Percentiles rank a stretch among this genome's conserved stretches.
Conservation (phyloP, 2,888 invertebrate species). For the Synergus umbraculus region DNA sequence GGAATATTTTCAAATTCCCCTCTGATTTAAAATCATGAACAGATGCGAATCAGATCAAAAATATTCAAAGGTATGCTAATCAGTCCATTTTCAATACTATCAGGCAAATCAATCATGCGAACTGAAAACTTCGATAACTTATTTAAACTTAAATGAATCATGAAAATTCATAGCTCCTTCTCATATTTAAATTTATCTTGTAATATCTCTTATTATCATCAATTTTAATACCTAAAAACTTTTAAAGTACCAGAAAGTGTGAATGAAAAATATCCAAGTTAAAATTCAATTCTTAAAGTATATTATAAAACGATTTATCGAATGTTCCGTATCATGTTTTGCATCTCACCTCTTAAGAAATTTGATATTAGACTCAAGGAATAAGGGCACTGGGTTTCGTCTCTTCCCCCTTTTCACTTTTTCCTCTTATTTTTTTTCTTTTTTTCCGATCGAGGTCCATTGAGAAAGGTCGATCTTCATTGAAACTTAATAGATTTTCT, state of each 20-base stretch:
- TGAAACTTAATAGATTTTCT: constrained; percentile 34
- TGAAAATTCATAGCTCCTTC: not conserved
- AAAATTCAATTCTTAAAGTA: not conserved
- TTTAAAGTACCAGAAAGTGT: not conserved
- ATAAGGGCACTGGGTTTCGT: not conserved
- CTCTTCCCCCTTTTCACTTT: not conserved
- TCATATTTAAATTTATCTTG: not conserved
- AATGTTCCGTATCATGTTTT: not conserved
- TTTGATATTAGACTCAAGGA: constrained; percentile 17
- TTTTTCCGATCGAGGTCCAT: not conserved
- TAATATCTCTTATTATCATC: not conserved
- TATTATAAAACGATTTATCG: not conserved
- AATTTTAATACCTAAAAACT: not conserved
- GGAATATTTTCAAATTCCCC: not conserved
- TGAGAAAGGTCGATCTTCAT: constrained; percentile 34
- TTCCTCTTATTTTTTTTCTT: not conserved
- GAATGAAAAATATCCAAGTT: not conserved
- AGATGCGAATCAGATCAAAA: not conserved
- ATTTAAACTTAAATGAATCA: not conserved
- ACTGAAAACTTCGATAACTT: not conserved
- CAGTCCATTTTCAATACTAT: not conserved
- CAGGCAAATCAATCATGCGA: not conserved
- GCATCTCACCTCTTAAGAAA: not conserved
- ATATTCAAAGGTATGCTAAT: constrained; percentile 13
- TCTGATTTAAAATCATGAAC: not conserved